A percentile compares a stretch with the other conserved stretches of the same genome.
These are phyloP conservation scores for Lasioglossum leucozonium DNA, from an alignment of 2,888 invertebrate genomes.

Conservation along the genomic window DNA sequence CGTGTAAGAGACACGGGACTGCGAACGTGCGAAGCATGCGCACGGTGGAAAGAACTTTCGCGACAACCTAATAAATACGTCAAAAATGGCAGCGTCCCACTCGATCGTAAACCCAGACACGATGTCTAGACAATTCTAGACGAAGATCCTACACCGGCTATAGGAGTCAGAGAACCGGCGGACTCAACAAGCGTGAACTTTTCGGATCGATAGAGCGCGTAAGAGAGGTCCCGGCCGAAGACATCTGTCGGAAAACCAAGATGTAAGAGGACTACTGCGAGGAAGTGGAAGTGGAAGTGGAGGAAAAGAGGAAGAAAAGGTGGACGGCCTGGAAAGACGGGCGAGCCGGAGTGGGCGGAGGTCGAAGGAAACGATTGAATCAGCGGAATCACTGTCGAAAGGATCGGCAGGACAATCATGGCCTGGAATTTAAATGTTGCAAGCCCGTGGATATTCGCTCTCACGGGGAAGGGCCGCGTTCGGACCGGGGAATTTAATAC, in stretches of 20 bases:
- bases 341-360: neutral
- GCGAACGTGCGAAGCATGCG: neutral
- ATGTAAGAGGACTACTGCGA: slow-evolving; percentile 28
- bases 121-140: slow-evolving; percentile 17
- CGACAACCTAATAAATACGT: neutral
- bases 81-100: neutral
- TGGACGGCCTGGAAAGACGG: slow-evolving; percentile 24
- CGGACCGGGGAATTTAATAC: slow-evolving; percentile 33
- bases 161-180: slow-evolving; percentile 33
- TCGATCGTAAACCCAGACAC: slow-evolving; percentile 31
- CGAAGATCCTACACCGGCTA: slow-evolving; percentile 19
- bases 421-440: slow-evolving; percentile 76
- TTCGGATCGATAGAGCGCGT: slow-evolving; percentile 62
- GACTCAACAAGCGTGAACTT: slow-evolving; percentile 55
- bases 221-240: slow-evolving; percentile 57
- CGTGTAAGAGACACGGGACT: neutral
- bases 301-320: slow-evolving; percentile 14
- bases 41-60: neutral
- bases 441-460: slow-evolving; percentile 26
- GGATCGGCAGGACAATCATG: slow-evolving; percentile 67
- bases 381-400: slow-evolving; percentile 71
- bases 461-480: neutral
- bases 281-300: neutral
- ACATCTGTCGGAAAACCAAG: slow-evolving; percentile 55
- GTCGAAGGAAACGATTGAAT: slow-evolving; percentile 72